Conservation (phyloP, 2,888 invertebrate species). For the Xanthia togata region DNA sequence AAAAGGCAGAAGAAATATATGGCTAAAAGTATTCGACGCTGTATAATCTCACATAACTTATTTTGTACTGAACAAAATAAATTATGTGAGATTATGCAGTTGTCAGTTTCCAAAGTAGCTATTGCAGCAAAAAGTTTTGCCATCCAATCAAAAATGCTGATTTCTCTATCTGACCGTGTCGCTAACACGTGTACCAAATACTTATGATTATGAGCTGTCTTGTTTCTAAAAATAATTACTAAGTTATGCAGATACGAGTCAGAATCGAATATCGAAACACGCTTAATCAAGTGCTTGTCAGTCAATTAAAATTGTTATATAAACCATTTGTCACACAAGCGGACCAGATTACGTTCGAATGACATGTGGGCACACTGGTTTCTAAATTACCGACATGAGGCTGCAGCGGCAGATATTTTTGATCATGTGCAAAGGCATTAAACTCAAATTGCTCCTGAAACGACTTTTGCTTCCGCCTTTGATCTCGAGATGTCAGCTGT, state of each 20-base stretch:
- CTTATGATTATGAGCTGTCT: constrained; percentile 62
- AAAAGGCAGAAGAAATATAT: neutral
- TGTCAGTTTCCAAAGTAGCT: constrained; percentile 11
- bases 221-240: constrained; percentile 61
- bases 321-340: constrained; percentile 55
- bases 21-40: neutral
- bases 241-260: constrained; percentile 56
- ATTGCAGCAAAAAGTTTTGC: constrained; percentile 35
- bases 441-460: constrained; percentile 16
- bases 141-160: constrained; percentile 26
- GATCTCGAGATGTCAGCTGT: constrained; percentile 21
- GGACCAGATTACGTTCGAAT: constrained; percentile 35
- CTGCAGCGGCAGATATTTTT: constrained; percentile 4
- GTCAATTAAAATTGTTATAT: constrained; percentile 64
- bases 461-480: constrained; percentile 22
- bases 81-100: too few species aligned
- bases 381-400: constrained; percentile 1
- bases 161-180: constrained; percentile 47
- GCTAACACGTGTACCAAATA: constrained; percentile 45
- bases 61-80: too few species aligned
- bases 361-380: constrained; percentile 42
- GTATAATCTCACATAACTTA: neutral
- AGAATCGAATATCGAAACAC: constrained; percentile 35
- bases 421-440: constrained; percentile 7
- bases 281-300: constrained; percentile 58